Percentiles rank a stretch among this genome's conserved stretches.
Evolutionary conservation across 1,140 invertebrate genomes (phyloP).

Genomic region (Calosoma granatense): DNA sequence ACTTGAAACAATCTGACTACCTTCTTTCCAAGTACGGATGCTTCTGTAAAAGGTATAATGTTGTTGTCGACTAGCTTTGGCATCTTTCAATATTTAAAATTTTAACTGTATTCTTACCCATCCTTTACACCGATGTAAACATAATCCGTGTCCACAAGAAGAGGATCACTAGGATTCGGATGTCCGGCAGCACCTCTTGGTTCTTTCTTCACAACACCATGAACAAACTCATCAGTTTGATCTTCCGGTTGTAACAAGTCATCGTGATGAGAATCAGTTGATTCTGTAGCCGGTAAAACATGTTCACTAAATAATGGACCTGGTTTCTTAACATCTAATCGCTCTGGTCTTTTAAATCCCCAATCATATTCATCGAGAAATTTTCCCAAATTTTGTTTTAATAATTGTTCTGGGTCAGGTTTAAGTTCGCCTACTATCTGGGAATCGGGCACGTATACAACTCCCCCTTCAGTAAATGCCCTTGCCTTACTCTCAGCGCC

Average conservation of each 20-base stretch:
- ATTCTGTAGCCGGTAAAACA: neutral
- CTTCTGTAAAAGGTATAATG: conserved; percentile 22
- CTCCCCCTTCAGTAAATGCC: conserved; percentile 53
- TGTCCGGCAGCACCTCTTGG: conserved; percentile 21
- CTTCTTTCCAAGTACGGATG: conserved; percentile 44
- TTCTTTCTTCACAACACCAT: conserved; percentile 37
- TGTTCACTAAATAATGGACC: conserved; percentile 60
- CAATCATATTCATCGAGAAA: conserved; percentile 42
- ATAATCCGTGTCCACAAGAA: conserved; percentile 54
- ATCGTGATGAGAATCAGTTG: neutral
- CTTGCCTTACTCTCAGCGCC: conserved; percentile 19
- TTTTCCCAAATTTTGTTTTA: conserved; percentile 36
- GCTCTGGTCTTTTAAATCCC: conserved; percentile 74
- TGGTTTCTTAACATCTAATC: conserved; percentile 90
- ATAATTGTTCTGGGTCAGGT: neutral
- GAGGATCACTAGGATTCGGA: conserved; percentile 32
- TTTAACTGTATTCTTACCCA: conserved; percentile 33
- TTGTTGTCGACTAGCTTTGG: neutral
- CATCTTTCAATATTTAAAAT: neutral
- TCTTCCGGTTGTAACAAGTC: neutral
- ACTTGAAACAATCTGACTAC: conserved; percentile 42
- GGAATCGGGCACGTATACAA: conserved; percentile 39
- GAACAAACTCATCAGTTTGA: neutral
- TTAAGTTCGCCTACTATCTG: conserved; percentile 10
- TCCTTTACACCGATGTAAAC: conserved; percentile 58